Evolutionary conservation across 2,888 invertebrate species (phyloP).

Genomic region (Diachrysia chrysitis): DNA sequence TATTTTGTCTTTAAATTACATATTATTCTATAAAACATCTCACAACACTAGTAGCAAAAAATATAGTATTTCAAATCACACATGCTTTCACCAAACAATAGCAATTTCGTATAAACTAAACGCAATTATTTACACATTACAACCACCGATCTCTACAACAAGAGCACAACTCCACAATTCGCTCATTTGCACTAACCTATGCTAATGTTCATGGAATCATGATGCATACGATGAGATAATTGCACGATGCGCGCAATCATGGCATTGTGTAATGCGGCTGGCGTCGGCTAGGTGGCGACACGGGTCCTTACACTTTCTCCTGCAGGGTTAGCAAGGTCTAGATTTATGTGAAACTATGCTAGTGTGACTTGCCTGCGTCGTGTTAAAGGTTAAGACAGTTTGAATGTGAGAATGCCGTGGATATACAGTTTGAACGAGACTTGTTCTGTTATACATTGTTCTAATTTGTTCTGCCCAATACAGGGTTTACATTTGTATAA

Average conservation of each 20-base stretch:
- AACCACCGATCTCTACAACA: not conserved
- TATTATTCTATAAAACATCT: too few relatives aligned
- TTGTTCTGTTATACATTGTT: not conserved
- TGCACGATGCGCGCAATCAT: conserved; percentile 18
- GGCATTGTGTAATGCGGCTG: conserved; percentile 30
- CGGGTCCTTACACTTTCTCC: conserved; percentile 35
- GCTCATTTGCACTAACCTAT: conserved; percentile 8
- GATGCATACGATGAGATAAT: conserved; percentile 16
- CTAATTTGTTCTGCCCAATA: too few relatives aligned
- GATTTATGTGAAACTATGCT: not conserved
- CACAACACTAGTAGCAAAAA: not conserved
- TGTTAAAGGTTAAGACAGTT: not conserved
- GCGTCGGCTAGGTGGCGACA: conserved; percentile 5
- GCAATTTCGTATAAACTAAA: not conserved
- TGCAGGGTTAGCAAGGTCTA: conserved; percentile 13
- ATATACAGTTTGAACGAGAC: not conserved
- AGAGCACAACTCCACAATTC: not conserved
- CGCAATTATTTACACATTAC: conserved; percentile 23
- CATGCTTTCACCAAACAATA: conserved; percentile 2
- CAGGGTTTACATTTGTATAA: too few relatives aligned
- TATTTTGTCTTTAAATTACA: too few relatives aligned
- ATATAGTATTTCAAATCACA: not conserved
- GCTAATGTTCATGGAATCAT: conserved; percentile 15
- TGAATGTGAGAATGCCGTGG: not conserved
- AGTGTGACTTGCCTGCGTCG: not conserved